These are phyloP conservation scores for Tenebrio molitor DNA, from an alignment of 1,140 invertebrate species.

Conservation along the genomic window DNA sequence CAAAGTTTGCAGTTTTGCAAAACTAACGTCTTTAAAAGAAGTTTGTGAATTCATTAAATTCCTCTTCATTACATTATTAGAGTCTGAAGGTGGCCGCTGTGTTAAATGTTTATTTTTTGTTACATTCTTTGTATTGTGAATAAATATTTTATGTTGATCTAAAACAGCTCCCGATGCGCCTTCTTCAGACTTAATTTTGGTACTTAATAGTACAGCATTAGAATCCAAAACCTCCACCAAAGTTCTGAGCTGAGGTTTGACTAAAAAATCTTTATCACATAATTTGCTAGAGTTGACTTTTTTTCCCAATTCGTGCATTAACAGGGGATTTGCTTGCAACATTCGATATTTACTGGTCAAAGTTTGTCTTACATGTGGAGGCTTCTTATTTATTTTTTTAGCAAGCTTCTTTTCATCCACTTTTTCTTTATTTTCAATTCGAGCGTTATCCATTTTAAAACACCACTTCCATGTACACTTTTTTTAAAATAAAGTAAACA, in stretches of 20 bases:
- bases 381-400: slow-evolving; percentile 42
- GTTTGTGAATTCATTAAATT: too few relatives aligned
- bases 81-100: too few relatives aligned
- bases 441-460: too few relatives aligned
- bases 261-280: not conserved
- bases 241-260: not conserved
- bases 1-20: too few relatives aligned
- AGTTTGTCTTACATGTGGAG: slow-evolving; percentile 56
- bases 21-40: too few relatives aligned
- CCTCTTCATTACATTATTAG: too few relatives aligned
- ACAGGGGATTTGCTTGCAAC: slow-evolving; percentile 60
- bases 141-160: slow-evolving; percentile 29
- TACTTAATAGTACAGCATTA: not conserved
- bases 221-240: not conserved
- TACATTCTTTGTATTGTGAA: too few relatives aligned
- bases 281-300: not conserved
- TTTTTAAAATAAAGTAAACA: too few relatives aligned
- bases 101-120: too few relatives aligned
- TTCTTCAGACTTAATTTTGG: slow-evolving; percentile 20
- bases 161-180: not conserved
- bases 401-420: not conserved
- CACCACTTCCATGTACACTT: not conserved
- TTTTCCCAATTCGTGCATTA: slow-evolving; percentile 51
- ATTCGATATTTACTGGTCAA: slow-evolving; percentile 57
- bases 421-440: too few relatives aligned